Percentiles rank a stretch among this genome's conserved stretches.
Evolutionary conservation across 2,113 vertebrate species (phyloP).

Genomic region (Grammomys dolichurus): DNA sequence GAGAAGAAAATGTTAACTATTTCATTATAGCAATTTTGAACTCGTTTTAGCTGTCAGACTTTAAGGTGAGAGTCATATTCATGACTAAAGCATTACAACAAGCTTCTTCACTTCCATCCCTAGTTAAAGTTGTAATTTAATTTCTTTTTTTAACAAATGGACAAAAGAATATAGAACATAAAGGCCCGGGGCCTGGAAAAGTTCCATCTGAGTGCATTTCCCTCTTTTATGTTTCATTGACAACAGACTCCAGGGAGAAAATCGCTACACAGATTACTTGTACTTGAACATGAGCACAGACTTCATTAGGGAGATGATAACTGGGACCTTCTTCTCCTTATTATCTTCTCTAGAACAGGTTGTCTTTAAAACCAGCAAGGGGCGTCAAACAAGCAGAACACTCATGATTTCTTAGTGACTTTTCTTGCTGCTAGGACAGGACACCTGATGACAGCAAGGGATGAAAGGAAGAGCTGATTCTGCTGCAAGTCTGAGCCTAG

Average conservation of each 20-base stretch:
- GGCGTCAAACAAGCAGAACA: background rate
- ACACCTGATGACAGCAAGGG: background rate
- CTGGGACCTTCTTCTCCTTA: constrained; percentile 8
- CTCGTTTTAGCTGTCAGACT: background rate
- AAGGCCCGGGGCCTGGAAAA: background rate
- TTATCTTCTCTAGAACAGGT: constrained; percentile 47
- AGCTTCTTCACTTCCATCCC: background rate
- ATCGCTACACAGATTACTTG: background rate
- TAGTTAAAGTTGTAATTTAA: constrained; percentile 43
- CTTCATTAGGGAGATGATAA: background rate
- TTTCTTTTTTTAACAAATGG: background rate
- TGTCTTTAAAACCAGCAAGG: constrained; percentile 50
- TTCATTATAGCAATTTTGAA: constrained; percentile 52
- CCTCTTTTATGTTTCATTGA: background rate
- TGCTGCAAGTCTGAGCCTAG: background rate
- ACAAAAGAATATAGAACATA: background rate
- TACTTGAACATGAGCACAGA: background rate
- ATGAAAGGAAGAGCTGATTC: background rate
- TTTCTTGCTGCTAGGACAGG: background rate
- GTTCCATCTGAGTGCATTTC: background rate
- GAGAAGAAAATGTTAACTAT: constrained; percentile 2
- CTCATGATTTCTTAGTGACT: background rate
- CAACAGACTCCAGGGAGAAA: background rate
- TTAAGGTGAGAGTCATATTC: background rate
- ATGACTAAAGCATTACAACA: constrained; percentile 9